Evolutionary conservation across 2,888 invertebrate genomes (phyloP).

Genomic region (Andrena minutula): DNA sequence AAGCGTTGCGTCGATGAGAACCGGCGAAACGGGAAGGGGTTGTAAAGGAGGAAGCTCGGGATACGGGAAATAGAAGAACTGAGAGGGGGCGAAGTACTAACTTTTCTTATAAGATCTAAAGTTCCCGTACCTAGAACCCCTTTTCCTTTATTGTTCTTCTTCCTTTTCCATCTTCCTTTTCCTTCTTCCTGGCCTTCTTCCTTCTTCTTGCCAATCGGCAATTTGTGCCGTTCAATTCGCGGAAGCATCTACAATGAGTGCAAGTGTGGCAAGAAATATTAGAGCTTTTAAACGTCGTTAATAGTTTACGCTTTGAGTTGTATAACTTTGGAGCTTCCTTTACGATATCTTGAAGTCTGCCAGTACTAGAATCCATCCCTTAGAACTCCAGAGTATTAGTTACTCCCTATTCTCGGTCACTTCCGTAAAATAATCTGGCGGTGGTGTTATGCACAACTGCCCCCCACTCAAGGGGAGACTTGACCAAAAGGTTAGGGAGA

Average conservation of each 20-base stretch:
- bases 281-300: constrained; percentile 82
- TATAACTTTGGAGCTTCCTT: constrained; percentile 70
- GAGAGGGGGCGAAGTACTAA: constrained; percentile 77
- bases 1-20: constrained; percentile 32
- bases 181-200: not conserved
- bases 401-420: too few relatives aligned
- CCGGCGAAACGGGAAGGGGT: constrained; percentile 35
- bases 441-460: too few relatives aligned
- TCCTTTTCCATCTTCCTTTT: constrained; percentile 1
- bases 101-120: constrained; percentile 83
- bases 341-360: constrained; percentile 15
- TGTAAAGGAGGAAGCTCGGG: constrained; percentile 58
- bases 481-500: too few relatives aligned
- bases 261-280: constrained; percentile 78
- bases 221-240: constrained; percentile 33
- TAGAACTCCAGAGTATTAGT: not conserved
- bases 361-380: not conserved
- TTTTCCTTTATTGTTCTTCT: constrained; percentile 31
- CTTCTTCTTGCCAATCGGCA: constrained; percentile 11
- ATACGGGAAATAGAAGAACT: constrained; percentile 73
- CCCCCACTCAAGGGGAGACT: too few relatives aligned
- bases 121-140: constrained; percentile 79
- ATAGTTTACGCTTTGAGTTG: constrained; percentile 79
- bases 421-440: not conserved
- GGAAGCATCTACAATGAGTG: constrained; percentile 43